Conservation (phyloP, 1,140 invertebrate species). For the Pristionchus pacificus region DNA sequence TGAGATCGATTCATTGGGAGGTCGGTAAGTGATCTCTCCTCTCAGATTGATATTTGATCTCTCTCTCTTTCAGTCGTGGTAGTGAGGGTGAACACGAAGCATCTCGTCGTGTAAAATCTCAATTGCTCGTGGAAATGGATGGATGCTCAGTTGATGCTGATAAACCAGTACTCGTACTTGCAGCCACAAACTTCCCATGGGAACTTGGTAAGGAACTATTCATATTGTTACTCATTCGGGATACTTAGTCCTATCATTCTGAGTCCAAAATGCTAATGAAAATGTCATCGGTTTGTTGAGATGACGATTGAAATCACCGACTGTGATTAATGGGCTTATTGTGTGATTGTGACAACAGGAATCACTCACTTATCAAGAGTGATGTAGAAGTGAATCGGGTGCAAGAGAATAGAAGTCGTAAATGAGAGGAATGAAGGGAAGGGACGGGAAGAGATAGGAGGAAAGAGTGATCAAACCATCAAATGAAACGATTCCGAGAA, state of each 20-base stretch:
- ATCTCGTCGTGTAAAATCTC: conserved; percentile 86
- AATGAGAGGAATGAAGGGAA: too few relatives aligned
- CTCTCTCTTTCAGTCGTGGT: conserved; percentile 65
- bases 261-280: too few relatives aligned
- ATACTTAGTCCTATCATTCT: too few relatives aligned
- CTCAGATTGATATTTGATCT: not conserved
- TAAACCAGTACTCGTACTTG: conserved; percentile 94
- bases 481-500: too few relatives aligned
- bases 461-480: too few relatives aligned
- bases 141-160: conserved; percentile 59
- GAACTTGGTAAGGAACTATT: conserved; percentile 92
- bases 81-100: conserved; percentile 97
- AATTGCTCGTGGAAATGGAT: conserved; percentile 98
- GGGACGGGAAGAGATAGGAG: too few relatives aligned
- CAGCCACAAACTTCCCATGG: conserved; percentile 99
- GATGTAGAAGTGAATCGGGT: not conserved
- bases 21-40: conserved; percentile 61
- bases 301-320: too few relatives aligned
- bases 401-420: too few relatives aligned
- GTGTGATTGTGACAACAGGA: too few relatives aligned
- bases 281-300: too few relatives aligned
- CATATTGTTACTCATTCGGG: conserved; percentile 58
- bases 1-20: conserved; percentile 97
- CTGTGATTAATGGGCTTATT: too few relatives aligned
- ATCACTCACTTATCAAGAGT: too few relatives aligned